These are phyloP conservation scores for Ovis canadensis DNA, from an alignment of 2,113 vertebrate species.

Conservation along the genomic window DNA sequence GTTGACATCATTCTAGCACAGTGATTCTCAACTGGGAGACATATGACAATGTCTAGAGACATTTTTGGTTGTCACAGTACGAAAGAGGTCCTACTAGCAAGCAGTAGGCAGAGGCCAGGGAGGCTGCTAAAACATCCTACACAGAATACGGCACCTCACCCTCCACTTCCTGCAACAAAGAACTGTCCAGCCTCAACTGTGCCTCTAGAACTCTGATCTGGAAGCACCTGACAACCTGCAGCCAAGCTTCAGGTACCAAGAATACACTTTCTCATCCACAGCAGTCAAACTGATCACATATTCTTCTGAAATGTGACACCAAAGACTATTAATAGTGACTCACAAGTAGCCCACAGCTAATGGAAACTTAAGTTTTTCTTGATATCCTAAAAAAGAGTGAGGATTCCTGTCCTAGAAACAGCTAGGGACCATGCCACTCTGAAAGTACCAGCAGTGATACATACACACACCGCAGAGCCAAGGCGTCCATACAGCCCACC, in stretches of 20 bases:
- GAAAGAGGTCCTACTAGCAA: not conserved
- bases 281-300: not conserved
- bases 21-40: not conserved
- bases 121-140: not conserved
- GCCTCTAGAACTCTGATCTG: not conserved
- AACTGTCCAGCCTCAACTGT: fast-evolving
- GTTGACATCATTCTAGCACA: not conserved
- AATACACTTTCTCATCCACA: not conserved
- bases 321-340: not conserved
- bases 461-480: fast-evolving
- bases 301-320: not conserved
- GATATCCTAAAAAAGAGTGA: not conserved
- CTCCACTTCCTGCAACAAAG: not conserved
- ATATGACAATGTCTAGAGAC: not conserved
- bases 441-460: fast-evolving
- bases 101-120: not conserved
- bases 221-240: no score
- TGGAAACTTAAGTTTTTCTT: not conserved
- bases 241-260: not conserved
- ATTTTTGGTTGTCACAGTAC: not conserved
- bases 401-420: not conserved
- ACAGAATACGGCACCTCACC: not conserved
- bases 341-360: not conserved
- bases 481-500: fast-evolving
- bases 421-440: not conserved